Conservation (phyloP, 2,113 vertebrate genomes). For the Notothenia rossii region DNA sequence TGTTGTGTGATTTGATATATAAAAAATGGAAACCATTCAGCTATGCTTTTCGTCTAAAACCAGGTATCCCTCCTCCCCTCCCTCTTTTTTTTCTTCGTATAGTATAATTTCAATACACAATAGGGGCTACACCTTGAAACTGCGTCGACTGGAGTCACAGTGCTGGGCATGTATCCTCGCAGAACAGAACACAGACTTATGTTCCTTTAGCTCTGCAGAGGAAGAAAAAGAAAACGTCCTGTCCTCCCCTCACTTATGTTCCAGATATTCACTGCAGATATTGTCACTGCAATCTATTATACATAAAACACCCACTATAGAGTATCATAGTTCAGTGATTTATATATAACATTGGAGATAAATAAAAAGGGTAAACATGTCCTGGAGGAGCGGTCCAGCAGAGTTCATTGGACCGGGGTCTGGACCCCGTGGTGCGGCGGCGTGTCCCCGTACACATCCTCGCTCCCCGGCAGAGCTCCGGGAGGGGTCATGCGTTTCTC, state of each 20-base stretch:
- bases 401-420: constrained; percentile 96
- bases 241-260: constrained; percentile 71
- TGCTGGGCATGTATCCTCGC: constrained; percentile 85
- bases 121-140: constrained; percentile 89
- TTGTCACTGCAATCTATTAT: constrained; percentile 88
- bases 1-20: constrained; percentile 56
- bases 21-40: constrained; percentile 77
- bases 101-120: constrained; percentile 82
- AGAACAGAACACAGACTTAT: constrained; percentile 80
- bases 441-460: constrained; percentile 99
- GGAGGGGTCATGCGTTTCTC: constrained; percentile 99
- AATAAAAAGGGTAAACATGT: constrained; percentile 81
- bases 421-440: constrained; percentile 98
- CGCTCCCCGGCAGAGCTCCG: constrained; percentile 94
- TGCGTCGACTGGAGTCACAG: constrained; percentile 91
- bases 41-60: constrained; percentile 57
- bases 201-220: constrained; percentile 69
- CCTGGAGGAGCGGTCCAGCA: constrained; percentile 74
- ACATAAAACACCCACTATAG: constrained; percentile 91
- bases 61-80: constrained; percentile 43
- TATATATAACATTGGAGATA: constrained; percentile 84
- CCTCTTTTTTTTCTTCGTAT: constrained; percentile 50
- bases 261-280: constrained; percentile 79
- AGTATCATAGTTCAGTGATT: constrained; percentile 90
- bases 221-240: constrained; percentile 54